Conservation (phyloP, 2,113 vertebrate species). For the Sturnira hondurensis region DNA sequence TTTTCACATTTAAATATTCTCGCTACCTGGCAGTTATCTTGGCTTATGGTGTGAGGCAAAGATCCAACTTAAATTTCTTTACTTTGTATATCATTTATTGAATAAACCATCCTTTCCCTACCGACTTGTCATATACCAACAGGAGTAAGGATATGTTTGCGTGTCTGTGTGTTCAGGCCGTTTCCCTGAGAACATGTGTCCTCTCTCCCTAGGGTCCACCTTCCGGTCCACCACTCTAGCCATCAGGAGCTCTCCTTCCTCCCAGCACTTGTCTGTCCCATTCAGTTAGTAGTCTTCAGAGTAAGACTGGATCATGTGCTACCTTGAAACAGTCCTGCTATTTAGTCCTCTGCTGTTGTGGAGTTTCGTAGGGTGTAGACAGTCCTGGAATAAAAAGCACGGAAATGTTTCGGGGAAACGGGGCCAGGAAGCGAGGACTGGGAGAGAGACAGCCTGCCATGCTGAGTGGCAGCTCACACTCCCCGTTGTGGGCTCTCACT, state of each 20-base stretch:
- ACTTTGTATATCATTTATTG: neutral
- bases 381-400: neutral
- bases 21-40: neutral
- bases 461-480: neutral
- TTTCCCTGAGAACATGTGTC: neutral
- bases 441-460: neutral
- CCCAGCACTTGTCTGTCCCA: neutral
- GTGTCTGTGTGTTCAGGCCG: neutral
- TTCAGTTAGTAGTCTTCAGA: neutral
- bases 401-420: neutral
- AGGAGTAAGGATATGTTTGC: neutral
- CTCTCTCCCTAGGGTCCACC: fast-evolving
- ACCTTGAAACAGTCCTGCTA: neutral
- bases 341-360: neutral
- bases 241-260: neutral
- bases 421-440: no score
- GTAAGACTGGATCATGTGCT: fast-evolving
- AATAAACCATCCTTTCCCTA: neutral
- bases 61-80: neutral
- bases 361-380: neutral
- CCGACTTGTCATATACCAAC: neutral
- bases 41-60: neutral
- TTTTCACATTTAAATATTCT: conserved; percentile 20
- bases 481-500: neutral
- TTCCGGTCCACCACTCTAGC: neutral